Conservation (phyloP, 2,113 vertebrate genomes). For the Talpa occidentalis region DNA sequence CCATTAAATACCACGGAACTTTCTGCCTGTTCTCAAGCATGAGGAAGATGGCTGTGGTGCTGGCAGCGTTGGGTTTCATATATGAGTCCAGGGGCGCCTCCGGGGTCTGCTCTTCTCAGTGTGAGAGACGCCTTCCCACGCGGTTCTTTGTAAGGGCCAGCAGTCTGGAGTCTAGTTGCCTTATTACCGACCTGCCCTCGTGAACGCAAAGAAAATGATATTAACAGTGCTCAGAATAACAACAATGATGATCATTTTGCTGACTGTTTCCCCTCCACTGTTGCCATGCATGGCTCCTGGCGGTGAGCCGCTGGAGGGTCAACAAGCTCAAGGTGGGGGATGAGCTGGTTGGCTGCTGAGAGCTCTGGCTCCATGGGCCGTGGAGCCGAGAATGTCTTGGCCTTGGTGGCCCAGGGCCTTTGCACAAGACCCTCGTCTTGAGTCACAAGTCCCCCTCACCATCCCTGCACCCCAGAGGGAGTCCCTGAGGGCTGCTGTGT, state of each 20-base stretch:
- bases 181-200: background rate
- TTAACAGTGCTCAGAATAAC: no score
- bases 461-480: background rate
- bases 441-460: background rate
- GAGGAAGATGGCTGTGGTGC: background rate
- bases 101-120: background rate
- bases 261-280: fast-evolving
- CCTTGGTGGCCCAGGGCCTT: fast-evolving
- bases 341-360: background rate
- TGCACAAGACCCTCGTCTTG: fast-evolving
- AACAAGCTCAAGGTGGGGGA: background rate
- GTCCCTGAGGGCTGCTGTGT: fast-evolving
- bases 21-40: conserved; percentile 14
- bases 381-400: no score
- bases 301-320: background rate
- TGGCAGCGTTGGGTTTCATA: background rate
- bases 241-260: background rate
- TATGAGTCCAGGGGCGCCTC: background rate
- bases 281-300: background rate
- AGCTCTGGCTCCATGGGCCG: background rate
- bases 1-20: background rate
- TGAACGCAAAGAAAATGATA: background rate
- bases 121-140: fast-evolving
- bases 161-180: no score
- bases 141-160: background rate